Evolutionary conservation across 2,888 invertebrate species (phyloP).

Genomic region (Lomographa bimaculata): DNA sequence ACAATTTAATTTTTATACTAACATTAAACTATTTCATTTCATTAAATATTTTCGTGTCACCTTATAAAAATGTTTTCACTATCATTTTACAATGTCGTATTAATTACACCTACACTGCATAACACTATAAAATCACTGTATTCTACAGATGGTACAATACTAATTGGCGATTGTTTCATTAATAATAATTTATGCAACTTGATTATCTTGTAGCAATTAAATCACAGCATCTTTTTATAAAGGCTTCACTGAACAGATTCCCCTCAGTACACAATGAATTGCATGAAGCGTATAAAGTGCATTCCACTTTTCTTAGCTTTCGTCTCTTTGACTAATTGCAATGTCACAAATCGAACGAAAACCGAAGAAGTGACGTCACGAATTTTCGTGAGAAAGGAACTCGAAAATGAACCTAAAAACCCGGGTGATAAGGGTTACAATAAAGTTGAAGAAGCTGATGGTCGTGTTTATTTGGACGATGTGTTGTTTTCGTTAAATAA

Average conservation of each 20-base stretch:
- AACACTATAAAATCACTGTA: too few relatives aligned
- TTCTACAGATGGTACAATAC: too few relatives aligned
- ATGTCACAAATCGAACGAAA: conserved; percentile 39
- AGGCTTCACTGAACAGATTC: conserved; percentile 45
- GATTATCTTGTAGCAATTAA: conserved; percentile 53
- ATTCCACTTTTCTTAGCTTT: conserved; percentile 27
- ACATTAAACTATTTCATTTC: too few relatives aligned
- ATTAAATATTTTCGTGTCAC: too few relatives aligned
- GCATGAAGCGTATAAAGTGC: too few relatives aligned
- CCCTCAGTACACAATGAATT: conserved; percentile 43
- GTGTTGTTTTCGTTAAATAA: conserved; percentile 60
- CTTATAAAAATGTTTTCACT: too few relatives aligned
- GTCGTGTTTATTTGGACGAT: conserved; percentile 65
- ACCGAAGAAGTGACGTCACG: conserved; percentile 22
- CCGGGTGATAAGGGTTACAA: conserved; percentile 23
- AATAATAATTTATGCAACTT: too few relatives aligned
- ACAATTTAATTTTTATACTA: too few relatives aligned
- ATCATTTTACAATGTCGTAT: too few relatives aligned
- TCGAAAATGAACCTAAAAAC: conserved; percentile 22
- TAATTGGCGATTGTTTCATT: conserved; percentile 37
- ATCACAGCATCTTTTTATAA: conserved; percentile 30
- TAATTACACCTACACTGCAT: too few relatives aligned
- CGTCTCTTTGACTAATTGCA: conserved; percentile 31
- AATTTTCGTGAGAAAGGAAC: conserved; percentile 22
- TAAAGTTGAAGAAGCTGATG: conserved; percentile 35